Evolutionary conservation across 2,797 vertebrate species (phyloP), one percentile per base, ranked within the genome.

Genomic region (Lacerta viridis): DNA sequence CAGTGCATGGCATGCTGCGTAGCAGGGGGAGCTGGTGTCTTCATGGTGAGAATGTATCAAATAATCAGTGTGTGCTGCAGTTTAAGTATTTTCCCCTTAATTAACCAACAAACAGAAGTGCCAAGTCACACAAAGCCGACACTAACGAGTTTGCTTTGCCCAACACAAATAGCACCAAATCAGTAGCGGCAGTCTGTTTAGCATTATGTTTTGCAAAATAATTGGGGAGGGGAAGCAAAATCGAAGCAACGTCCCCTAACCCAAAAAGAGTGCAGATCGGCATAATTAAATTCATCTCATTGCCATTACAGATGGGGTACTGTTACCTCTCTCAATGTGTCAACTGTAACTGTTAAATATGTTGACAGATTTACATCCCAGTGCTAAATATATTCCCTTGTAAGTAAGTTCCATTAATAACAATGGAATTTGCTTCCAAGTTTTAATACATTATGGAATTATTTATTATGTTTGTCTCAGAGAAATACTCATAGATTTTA

Each of bases 91-190:
- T 46, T 93, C 89, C 77, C 85, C 86, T 81, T 93, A 94, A 95
- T 91, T 91, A 93, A 91, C 87, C 85, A 91, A 88, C 93, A 90
- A 87, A 92, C 86, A 39, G 61, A 90, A 88, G 83, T 95, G 91
- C 93, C 94, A 95, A 94, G 88, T 79, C 90, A 88, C 91, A 94
- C 93, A 95, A 89, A 95, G 90, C 92, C 93, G 79, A 91, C 92
- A 93, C 87, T 89, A 95, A 87, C 90, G 85, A 77, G 94, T 93
- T 89, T 92, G 88, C 92, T 94, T 95, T 94, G 92, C 88, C 92
- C 93, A 94, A 93, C 93, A 94, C 93, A 94, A 87, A 88, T 66
- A 91, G 66, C 80, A 87, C 80, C 86, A 90, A 93, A 95, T 93
- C 90, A 94, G 90, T 94, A 93, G 77, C 69, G 90, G 81, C 92